Evolutionary conservation across 2,888 invertebrate genomes (phyloP).

Genomic region (Clistopyga incitator): DNA sequence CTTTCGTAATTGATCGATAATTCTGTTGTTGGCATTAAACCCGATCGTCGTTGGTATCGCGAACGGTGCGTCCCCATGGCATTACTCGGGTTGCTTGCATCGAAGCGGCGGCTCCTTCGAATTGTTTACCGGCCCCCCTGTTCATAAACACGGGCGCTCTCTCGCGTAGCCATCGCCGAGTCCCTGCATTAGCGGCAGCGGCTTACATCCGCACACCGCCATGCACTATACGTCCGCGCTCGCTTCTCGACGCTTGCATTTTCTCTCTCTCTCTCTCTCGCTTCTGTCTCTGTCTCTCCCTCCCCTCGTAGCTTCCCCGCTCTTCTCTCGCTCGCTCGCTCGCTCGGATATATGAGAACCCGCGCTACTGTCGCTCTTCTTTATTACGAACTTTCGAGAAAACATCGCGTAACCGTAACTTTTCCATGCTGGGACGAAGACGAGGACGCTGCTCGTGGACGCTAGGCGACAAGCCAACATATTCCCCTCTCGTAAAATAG

Average conservation of each 20-base stretch:
- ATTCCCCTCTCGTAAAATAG: constrained; percentile 14
- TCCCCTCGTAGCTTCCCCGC: constrained; percentile 34
- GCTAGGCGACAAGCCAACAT: constrained; percentile 30
- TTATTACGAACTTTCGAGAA: constrained; percentile 80
- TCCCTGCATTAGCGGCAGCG: constrained; percentile 36
- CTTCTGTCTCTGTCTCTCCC: constrained; percentile 42
- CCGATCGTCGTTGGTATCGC: constrained; percentile 55
- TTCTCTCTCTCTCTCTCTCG: constrained; percentile 60
- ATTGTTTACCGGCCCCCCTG: constrained; percentile 77
- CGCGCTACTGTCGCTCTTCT: constrained; percentile 64
- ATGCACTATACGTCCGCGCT: constrained; percentile 73
- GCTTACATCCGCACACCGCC: constrained; percentile 37
- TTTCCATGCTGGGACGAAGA: constrained; percentile 58
- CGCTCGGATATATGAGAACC: constrained; percentile 36
- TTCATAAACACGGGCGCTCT: constrained; percentile 72
- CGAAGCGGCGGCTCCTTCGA: constrained; percentile 36
- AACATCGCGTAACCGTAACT: constrained; percentile 76
- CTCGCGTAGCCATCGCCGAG: constrained; percentile 49
- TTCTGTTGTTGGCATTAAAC: constrained; percentile 69
- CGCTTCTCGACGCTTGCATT: constrained; percentile 60
- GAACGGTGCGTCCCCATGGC: constrained; percentile 17
- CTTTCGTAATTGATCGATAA: constrained; percentile 77
- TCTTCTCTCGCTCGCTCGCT: constrained; percentile 38
- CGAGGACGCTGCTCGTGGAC: constrained; percentile 42
- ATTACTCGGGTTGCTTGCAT: neutral